phyloP scores from a whole-genome alignment of 1,140 invertebrate species.

The Drosophila teissieri region DNA sequence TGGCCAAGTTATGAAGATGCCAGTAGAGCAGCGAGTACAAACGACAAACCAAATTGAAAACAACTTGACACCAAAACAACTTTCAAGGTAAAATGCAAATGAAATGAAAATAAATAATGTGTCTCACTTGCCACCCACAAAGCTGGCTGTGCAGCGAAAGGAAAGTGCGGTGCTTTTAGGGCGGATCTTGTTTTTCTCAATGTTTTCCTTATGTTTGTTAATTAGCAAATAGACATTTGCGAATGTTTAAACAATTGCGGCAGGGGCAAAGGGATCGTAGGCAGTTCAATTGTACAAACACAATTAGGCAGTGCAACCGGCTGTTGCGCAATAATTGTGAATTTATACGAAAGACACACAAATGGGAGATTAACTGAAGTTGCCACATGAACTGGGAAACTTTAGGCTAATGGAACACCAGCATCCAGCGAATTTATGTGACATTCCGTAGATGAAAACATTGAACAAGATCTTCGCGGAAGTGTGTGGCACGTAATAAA shows the following conservation, averaged over 20 bases:
- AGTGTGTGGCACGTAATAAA: slow-evolving; percentile 6
- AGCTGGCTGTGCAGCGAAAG: not conserved
- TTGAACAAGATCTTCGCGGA: slow-evolving; percentile 7
- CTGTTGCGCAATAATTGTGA: not conserved
- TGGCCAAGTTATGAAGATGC: too few species aligned
- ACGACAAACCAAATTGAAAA: too few species aligned
- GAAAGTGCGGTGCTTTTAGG: not conserved
- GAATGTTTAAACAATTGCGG: slow-evolving; percentile 63
- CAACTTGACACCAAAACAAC: slow-evolving; percentile 7
- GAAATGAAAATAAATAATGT: slow-evolving; percentile 53
- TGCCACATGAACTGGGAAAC: too few species aligned
- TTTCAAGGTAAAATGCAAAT: slow-evolving; percentile 65
- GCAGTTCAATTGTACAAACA: slow-evolving; percentile 43
- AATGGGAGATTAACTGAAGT: not conserved
- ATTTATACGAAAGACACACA: not conserved
- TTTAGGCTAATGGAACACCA: too few species aligned
- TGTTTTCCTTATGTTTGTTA: slow-evolving; percentile 60
- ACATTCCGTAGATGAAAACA: slow-evolving; percentile 13
- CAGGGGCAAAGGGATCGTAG: slow-evolving; percentile 20
- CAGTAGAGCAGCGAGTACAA: too few species aligned
- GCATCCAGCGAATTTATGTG: not conserved
- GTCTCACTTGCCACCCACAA: slow-evolving; percentile 10
- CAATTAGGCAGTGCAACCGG: not conserved
- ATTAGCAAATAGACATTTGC: slow-evolving; percentile 62
- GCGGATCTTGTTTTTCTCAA: slow-evolving; percentile 15